These are phyloP conservation scores for Thomomys bottae DNA, from an alignment of 2,113 vertebrate genomes.

Conservation along the genomic window DNA sequence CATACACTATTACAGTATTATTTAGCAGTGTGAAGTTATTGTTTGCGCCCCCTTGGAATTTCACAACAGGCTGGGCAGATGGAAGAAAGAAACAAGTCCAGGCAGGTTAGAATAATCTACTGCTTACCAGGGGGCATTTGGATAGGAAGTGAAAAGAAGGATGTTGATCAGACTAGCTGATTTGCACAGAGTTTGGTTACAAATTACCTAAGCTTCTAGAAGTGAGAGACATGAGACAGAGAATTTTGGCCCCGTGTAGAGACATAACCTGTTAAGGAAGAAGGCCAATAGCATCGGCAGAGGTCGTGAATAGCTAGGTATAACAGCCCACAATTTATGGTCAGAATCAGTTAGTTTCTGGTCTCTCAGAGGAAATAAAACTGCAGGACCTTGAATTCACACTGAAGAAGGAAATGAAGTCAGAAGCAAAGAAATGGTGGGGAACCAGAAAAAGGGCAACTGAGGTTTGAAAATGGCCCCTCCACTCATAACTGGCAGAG, in stretches of 20 bases:
- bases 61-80: background rate
- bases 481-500: background rate
- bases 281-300: accelerated
- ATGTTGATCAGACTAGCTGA: background rate
- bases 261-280: background rate
- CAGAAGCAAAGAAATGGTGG: background rate
- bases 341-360: background rate
- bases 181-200: background rate
- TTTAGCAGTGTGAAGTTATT: background rate
- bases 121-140: accelerated
- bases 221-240: background rate
- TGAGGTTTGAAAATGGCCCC: background rate
- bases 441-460: accelerated
- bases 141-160: background rate
- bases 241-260: background rate
- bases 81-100: accelerated
- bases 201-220: background rate
- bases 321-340: background rate
- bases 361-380: background rate
- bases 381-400: background rate
- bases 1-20: background rate
- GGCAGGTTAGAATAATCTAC: accelerated
- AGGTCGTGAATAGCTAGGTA: background rate
- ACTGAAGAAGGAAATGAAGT: background rate
- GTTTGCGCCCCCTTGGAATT: background rate